Evolutionary conservation across 2,113 vertebrate species (phyloP).

Genomic region (Cyprinodon tularosa): DNA sequence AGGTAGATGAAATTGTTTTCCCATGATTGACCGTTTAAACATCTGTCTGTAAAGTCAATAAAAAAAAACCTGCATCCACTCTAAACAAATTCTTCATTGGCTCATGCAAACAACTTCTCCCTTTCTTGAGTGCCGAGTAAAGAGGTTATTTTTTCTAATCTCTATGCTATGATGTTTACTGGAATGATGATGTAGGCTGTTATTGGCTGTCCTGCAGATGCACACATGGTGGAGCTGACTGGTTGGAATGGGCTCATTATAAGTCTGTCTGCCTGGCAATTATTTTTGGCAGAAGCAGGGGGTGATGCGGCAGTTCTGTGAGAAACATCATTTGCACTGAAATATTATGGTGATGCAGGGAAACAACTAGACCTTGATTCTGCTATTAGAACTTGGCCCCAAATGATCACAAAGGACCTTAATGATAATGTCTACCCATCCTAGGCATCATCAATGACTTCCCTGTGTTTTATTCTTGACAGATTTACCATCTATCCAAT

Average conservation of each 20-base stretch:
- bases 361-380: background rate
- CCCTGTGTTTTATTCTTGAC: background rate
- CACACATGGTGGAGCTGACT: background rate
- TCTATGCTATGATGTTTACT: background rate
- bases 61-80: background rate
- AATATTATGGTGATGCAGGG: background rate
- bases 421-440: background rate
- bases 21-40: background rate
- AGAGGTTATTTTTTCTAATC: background rate
- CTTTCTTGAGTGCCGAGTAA: background rate
- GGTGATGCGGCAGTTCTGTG: background rate
- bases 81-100: background rate
- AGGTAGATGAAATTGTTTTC: background rate
- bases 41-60: background rate
- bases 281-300: background rate
- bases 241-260: background rate
- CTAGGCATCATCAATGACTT: background rate
- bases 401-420: background rate
- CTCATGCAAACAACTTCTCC: background rate
- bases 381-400: background rate
- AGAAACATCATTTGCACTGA: background rate
- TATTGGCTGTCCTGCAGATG: background rate
- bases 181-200: background rate
- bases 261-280: background rate
- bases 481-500: background rate